Percentiles rank a stretch among this genome's conserved stretches.
These are phyloP conservation scores for Graphium colonna DNA, from an alignment of 2,888 invertebrate species.

Conservation along the genomic window DNA sequence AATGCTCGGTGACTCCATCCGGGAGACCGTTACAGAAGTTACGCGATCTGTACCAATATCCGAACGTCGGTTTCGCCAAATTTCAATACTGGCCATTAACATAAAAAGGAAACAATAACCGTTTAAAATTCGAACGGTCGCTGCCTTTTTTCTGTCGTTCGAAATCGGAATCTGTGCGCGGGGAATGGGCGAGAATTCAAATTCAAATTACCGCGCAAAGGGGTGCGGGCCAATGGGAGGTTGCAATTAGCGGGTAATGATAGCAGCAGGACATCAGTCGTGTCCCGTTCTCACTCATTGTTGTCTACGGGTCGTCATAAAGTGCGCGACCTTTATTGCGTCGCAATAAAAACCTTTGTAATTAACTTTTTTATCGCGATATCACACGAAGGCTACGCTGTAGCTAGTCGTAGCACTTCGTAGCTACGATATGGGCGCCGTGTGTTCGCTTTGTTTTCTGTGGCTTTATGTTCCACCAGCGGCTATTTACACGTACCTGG, in stretches of 20 bases:
- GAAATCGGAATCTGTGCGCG: constrained; percentile 69
- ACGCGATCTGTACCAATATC: constrained; percentile 57
- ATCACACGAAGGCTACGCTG: background rate
- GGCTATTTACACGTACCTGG: constrained; percentile 21
- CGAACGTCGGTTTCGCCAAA: constrained; percentile 57
- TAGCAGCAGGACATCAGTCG: constrained; percentile 54
- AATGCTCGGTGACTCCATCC: constrained; percentile 58
- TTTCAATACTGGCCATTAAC: constrained; percentile 73
- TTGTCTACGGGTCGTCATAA: constrained; percentile 36
- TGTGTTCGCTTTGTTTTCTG: constrained; percentile 7
- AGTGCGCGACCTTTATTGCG: constrained; percentile 18
- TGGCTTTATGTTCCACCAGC: background rate
- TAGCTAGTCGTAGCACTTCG: background rate
- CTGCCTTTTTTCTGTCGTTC: constrained; percentile 68
- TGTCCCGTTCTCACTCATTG: constrained; percentile 53
- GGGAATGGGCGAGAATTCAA: constrained; percentile 62
- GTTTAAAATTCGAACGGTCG: constrained; percentile 72
- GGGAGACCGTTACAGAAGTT: constrained; percentile 53
- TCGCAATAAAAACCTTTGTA: constrained; percentile 23
- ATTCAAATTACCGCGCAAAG: constrained; percentile 67
- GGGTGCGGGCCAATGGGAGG: constrained; percentile 38
- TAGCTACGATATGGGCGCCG: background rate
- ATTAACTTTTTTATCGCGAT: constrained; percentile 28
- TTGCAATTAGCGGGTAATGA: constrained; percentile 76
- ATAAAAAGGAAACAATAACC: constrained; percentile 78